A percentile compares a stretch with the other conserved stretches of the same genome.
Evolutionary conservation across 30 jellyfish, hydroid and myxozoan species (phyloP).

Genomic region (Turritopsis rubra): DNA sequence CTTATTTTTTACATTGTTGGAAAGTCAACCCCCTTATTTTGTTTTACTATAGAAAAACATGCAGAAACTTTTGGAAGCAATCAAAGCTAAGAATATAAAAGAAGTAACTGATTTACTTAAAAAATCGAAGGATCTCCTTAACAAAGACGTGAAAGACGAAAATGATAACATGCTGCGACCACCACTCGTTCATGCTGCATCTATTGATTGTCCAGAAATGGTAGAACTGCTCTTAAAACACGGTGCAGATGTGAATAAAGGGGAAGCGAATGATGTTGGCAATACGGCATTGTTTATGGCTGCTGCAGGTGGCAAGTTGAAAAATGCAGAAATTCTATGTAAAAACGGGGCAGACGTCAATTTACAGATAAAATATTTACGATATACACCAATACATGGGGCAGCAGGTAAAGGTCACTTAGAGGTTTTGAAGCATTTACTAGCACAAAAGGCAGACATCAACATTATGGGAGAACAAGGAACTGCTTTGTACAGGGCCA

Average conservation of each 20-base stretch:
- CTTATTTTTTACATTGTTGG: too few relatives aligned
- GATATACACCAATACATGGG: neutral
- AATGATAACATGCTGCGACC: neutral
- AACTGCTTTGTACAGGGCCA: conserved; percentile 10
- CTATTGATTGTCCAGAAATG: neutral
- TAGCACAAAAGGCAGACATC: neutral
- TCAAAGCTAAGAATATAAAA: neutral
- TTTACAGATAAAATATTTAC: neutral
- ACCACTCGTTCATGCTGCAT: conserved; percentile 1
- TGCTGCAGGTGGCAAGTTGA: neutral
- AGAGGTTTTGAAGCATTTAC: conserved; percentile 12
- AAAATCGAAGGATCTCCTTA: neutral
- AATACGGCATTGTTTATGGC: conserved; percentile 11
- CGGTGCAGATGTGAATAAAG: conserved; percentile 2
- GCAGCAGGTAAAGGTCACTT: neutral
- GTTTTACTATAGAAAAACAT: neutral
- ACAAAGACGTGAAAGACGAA: neutral
- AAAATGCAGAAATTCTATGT: neutral
- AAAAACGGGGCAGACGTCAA: conserved; percentile 4
- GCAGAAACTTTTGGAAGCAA: neutral
- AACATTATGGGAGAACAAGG: conserved; percentile 14
- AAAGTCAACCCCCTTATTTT: neutral
- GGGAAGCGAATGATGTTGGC: neutral
- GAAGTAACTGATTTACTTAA: neutral
- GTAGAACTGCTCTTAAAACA: neutral